phyloP scores from a whole-genome alignment of 30 jellyfish, hydroid and myxozoan genomes.

The Aurelia coerulea region DNA sequence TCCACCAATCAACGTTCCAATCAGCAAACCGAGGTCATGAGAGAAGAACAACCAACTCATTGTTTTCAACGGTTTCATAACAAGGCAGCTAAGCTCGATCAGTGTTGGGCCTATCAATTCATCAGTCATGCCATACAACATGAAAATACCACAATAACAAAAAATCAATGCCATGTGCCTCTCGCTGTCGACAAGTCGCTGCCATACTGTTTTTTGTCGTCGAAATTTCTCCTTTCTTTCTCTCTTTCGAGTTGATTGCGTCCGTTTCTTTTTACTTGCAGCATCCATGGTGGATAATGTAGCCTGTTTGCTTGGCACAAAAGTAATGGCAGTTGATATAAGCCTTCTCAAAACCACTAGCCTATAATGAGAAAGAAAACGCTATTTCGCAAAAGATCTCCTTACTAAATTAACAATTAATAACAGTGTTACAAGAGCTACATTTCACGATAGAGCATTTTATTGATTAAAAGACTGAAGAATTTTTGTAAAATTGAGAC shows the following conservation, averaged over 20 bases:
- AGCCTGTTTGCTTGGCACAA: too few relatives aligned
- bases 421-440: too few relatives aligned
- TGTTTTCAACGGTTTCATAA: constrained; percentile 78
- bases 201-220: constrained; percentile 89
- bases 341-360: too few relatives aligned
- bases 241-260: constrained; percentile 71
- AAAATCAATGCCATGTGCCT: constrained; percentile 81
- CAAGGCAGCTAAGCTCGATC: constrained; percentile 93
- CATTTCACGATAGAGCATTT: too few relatives aligned
- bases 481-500: too few relatives aligned
- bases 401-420: too few relatives aligned
- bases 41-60: constrained; percentile 98
- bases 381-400: too few relatives aligned
- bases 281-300: constrained; percentile 7
- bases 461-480: too few relatives aligned
- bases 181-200: constrained; percentile 86
- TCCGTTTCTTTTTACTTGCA: constrained; percentile 35
- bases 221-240: constrained; percentile 73
- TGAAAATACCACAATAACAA: constrained; percentile 90
- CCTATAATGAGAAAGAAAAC: too few relatives aligned
- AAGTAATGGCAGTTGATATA: too few relatives aligned
- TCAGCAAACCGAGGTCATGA: constrained; percentile 88
- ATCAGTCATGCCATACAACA: constrained; percentile 96
- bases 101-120: constrained; percentile 96
- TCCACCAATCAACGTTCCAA: constrained; percentile 95